A percentile compares a stretch with the other conserved stretches of the same genome.
phyloP scores from a whole-genome alignment of 2,113 vertebrate genomes.

The Scolopax mira region DNA sequence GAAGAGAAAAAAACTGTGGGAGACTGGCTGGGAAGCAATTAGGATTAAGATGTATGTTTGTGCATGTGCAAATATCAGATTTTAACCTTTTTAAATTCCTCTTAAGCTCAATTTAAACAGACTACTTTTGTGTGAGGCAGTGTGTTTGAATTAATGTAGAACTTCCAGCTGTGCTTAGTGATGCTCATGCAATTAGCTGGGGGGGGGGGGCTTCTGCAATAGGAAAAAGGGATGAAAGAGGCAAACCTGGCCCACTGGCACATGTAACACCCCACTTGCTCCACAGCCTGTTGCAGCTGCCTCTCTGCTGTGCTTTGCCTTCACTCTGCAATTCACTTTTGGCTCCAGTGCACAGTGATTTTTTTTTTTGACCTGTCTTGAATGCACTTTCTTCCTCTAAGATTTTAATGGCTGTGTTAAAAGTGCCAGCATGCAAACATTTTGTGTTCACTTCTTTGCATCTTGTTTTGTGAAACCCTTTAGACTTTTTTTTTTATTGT shows the following conservation, averaged over 20 bases:
- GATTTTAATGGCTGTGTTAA: not conserved
- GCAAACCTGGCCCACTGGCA: not conserved
- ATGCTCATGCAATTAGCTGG: not conserved
- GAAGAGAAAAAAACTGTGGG: not conserved
- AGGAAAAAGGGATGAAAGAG: not conserved
- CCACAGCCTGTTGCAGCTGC: not conserved
- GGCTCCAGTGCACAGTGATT: not conserved
- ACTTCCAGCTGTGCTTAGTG: not conserved
- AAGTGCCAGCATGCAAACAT: conserved; percentile 25
- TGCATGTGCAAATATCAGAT: not conserved
- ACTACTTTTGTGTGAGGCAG: not conserved
- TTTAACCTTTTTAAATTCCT: not conserved
- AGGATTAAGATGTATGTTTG: not conserved
- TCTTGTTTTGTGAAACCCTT: conserved; percentile 53
- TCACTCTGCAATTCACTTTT: not conserved
- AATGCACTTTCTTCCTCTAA: not conserved
- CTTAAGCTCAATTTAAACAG: not conserved
- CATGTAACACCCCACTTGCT: not conserved
- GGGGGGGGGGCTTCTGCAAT: not conserved
- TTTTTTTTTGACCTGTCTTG: not conserved
- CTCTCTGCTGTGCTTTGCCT: not conserved
- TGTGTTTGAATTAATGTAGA: not conserved
- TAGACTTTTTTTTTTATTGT: conserved; percentile 44
- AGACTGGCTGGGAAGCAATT: not conserved
- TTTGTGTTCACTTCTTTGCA: not conserved